Base-by-base conservation (phyloP, 2,888 invertebrate genomes). In the Nymphalis urticae region DNA sequence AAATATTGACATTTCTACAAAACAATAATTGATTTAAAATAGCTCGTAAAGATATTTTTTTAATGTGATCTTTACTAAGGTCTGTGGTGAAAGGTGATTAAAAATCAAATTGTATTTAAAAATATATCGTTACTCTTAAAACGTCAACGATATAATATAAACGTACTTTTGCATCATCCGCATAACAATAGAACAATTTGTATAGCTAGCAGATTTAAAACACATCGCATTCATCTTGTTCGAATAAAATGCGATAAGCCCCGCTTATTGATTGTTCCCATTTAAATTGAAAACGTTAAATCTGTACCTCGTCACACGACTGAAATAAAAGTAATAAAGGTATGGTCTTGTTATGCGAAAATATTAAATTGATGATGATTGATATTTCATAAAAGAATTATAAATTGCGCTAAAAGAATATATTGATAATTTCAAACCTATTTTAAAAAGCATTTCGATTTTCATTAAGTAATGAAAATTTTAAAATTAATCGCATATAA, bases 201-300 rank as follows among this genome's bases (percentile, higher is more conserved):
- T 86, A 83, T 81, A 81, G 80, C 79, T 78, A 79, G 85, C 84
- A 85, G 85, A 88, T 89, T 90, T 87, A 85, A 88, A 88, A 88
- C 84, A 85, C 84, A 84, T 84, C 79, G 79, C 81, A 85, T 88
- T 84, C 81, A 85, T 88, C 86, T 87, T 84, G 82, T 85, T 82
- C 82, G 80, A 80, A 81, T 81, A 88, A 87, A 87, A 89, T 82
- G 85, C 85, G 85, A 86, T 86, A 88, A 88, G 84, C 86, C 80
- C 74, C 77, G 82, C 81, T 85, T 89, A 89, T 90, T 88, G 89
- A 89, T 89, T 87, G 87, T 87, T 76, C 76, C 85, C 82, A 85
- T 88, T 89, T 86, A 86, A 88, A 88, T 86, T 87, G 85, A 86
- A 87, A 85, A 83, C 80, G 83, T 76, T 79, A 79, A 81, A 85